Conservation (phyloP, 2,797 vertebrate species). For the Chelon labrosus region DNA sequence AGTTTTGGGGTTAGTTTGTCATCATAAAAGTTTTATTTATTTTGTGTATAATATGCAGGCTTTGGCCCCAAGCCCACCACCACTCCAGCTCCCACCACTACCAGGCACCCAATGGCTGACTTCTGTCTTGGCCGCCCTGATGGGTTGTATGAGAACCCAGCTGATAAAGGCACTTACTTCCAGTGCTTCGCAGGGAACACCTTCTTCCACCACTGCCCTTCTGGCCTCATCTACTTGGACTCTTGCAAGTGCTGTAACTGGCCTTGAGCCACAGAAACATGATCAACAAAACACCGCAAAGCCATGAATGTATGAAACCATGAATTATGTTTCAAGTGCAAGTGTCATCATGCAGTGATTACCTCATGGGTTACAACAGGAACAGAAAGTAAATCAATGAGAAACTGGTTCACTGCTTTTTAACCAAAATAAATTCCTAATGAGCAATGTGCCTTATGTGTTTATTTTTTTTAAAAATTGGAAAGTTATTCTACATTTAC, state of each 20-base stretch:
- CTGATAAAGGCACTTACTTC: conserved; percentile 78
- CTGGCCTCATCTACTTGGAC: conserved; percentile 82
- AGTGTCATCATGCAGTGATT: neutral
- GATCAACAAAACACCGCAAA: neutral
- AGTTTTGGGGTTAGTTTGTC: too few species aligned
- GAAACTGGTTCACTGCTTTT: too few species aligned
- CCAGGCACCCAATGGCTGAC: conserved; percentile 65
- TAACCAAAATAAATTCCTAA: too few species aligned
- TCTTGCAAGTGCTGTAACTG: conserved; percentile 86
- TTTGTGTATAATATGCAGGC: conserved; percentile 58
- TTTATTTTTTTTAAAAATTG: too few species aligned
- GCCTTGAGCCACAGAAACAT: conserved; percentile 57
- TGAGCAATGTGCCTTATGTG: too few species aligned
- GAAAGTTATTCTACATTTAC: too few species aligned
- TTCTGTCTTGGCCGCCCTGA: conserved; percentile 81
- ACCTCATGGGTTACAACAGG: neutral
- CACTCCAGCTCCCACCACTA: conserved; percentile 77
- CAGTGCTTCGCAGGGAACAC: conserved; percentile 83
- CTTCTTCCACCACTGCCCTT: conserved; percentile 81
- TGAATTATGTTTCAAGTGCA: neutral
- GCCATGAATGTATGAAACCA: neutral
- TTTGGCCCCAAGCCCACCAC: conserved; percentile 84
- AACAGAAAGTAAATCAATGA: neutral
- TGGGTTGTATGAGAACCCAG: conserved; percentile 77
- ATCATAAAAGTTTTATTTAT: too few species aligned